Evolutionary conservation across 1,140 invertebrate species (phyloP).

Genomic region (Ptiloglossa arizonensis): DNA sequence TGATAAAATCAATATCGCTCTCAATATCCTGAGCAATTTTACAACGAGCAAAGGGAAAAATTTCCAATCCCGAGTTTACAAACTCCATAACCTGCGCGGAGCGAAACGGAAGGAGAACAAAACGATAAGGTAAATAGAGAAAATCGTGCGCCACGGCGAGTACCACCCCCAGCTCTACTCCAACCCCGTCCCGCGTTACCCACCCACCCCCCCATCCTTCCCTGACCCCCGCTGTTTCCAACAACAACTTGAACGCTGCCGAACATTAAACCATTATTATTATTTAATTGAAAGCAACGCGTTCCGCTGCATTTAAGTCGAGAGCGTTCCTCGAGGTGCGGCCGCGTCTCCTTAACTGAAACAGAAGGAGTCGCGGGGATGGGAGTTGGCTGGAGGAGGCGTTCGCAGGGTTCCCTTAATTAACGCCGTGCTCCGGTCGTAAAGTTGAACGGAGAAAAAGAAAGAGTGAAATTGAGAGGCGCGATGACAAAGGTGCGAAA

Average conservation of each 20-base stretch:
- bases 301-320: background rate
- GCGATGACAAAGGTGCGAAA: background rate
- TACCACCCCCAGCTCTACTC: too few relatives aligned
- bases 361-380: background rate
- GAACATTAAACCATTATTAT: constrained; percentile 7
- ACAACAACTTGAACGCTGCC: background rate
- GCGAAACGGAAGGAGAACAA: background rate
- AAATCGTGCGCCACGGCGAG: too few relatives aligned
- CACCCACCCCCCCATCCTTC: too few relatives aligned
- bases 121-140: background rate
- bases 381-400: background rate
- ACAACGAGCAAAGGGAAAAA: background rate
- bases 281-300: constrained; percentile 16
- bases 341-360: background rate
- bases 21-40: background rate
- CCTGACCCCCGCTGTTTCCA: background rate
- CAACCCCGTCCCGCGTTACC: too few relatives aligned
- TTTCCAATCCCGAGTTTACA: background rate
- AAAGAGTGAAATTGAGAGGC: background rate
- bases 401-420: constrained; percentile 1
- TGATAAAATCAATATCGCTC: background rate
- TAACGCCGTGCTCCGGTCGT: background rate
- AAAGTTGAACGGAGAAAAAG: background rate
- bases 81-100: background rate
- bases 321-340: background rate